Base-by-base conservation (phyloP, 1,140 invertebrate genomes). In the Conopomorpha cramerella region DNA sequence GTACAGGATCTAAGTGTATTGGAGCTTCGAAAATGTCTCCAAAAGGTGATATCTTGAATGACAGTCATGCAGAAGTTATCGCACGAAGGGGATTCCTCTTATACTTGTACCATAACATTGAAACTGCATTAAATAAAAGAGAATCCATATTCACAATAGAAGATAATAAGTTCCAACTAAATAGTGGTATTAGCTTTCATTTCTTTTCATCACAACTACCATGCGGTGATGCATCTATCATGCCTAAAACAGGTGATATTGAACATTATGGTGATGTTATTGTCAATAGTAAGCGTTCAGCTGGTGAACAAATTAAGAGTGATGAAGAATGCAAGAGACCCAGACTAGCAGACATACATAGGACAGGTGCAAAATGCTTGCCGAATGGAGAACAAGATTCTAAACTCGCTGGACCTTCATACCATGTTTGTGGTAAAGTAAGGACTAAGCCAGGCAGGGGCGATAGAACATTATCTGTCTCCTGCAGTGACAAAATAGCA, bases 221-320 rank as follows among this genome's bases (percentile, higher is more conserved):
- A 29, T 98, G 95, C 79, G 95, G 95, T 0, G 95, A 98, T 85
- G 94, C 93, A 13, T 88, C 91, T n/a, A 95, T 96, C 51, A 86
- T 93, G 68, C 78, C 82, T 7, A 87, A 85, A 66, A 40, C 34
- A 18, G 55, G 51, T 40, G 40, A 47, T 14, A 57, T 65, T 30
- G 50, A 73, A 28, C 27, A 51, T 19, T 40, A 46, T 43, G 61
- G 66, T 38, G 46, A 77, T 43, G 30, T 66, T 44, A 17, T 72
- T 25, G 11, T 34, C 27, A 38, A 31, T 29, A 42, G 36, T 7
- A 60, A 74, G 38, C 48, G 51, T 18, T 25, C 36, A 26, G 46
- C 44, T 3, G 19, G 38, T 11, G 36, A 41, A 34, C 41, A 58
- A 32, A 27, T 34, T 39, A n/a, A n/a, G n/a, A 49, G 37, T 51